These are phyloP conservation scores for Eudasyphora cyanicolor DNA, from an alignment of 2,888 invertebrate genomes.

Conservation along the genomic window DNA sequence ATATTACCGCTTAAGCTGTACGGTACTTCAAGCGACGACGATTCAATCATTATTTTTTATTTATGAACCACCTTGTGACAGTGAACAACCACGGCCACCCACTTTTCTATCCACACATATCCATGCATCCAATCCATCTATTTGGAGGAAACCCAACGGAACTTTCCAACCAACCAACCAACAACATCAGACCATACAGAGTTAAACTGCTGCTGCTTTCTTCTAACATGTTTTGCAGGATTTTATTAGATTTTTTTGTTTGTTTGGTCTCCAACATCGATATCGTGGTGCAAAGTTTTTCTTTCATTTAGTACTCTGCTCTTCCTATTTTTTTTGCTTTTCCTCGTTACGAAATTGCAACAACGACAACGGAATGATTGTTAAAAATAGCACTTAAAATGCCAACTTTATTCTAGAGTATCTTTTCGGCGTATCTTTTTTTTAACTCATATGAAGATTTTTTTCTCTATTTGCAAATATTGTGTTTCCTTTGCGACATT, in stretches of 20 bases:
- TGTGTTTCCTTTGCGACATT: conserved; percentile 2
- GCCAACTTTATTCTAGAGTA: conserved; percentile 36
- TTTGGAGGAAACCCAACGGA: background rate
- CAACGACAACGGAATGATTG: conserved; percentile 1
- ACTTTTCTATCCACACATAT: background rate
- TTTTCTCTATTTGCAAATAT: background rate
- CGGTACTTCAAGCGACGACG: background rate
- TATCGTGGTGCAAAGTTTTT: background rate
- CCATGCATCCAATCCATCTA: background rate
- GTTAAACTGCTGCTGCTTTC: background rate
- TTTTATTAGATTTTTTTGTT: background rate
- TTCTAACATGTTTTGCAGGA: background rate
- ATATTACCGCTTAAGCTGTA: background rate
- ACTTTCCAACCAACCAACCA: background rate
- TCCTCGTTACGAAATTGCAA: background rate
- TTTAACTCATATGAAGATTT: background rate
- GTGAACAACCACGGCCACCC: background rate
- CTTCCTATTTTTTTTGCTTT: background rate
- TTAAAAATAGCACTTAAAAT: conserved; percentile 58
- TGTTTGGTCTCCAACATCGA: background rate
- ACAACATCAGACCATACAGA: background rate
- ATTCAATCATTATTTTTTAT: conserved; percentile 11
- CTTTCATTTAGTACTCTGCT: background rate
- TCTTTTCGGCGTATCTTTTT: background rate
- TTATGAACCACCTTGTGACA: background rate